Percentiles rank a stretch among this genome's conserved stretches.
These are phyloP conservation scores for Leiothrix lutea DNA, from an alignment of 2,113 vertebrate species.

Conservation along the genomic window DNA sequence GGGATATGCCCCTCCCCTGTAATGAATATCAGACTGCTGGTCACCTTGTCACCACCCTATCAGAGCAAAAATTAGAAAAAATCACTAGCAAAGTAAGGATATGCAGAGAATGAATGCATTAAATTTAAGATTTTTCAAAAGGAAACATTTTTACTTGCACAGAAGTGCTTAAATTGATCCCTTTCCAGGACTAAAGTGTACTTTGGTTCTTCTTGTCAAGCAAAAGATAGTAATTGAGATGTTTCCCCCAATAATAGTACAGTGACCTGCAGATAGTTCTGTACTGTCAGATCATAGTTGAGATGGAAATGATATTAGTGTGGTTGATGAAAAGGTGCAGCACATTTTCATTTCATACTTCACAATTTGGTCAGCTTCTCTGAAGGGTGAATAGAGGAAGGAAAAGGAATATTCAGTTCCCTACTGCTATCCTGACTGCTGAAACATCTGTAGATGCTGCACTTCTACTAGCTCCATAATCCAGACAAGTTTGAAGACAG, in stretches of 20 bases:
- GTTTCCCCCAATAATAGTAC: neutral
- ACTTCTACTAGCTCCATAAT: neutral
- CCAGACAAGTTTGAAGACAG: neutral
- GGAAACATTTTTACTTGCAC: neutral
- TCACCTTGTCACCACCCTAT: neutral
- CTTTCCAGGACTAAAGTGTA: neutral
- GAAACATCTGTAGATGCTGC: neutral
- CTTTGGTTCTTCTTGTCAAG: neutral
- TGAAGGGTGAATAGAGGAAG: neutral
- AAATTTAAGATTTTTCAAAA: neutral
- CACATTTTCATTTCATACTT: neutral
- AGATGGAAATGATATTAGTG: neutral
- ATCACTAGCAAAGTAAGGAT: neutral
- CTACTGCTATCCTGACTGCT: neutral
- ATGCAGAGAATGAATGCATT: neutral
- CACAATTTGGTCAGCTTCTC: neutral
- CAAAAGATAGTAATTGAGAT: neutral
- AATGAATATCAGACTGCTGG: neutral
- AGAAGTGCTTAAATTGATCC: neutral
- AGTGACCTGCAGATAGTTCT: neutral
- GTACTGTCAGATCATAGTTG: neutral
- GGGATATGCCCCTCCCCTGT: neutral
- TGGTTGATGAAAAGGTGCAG: neutral
- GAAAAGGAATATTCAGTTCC: neutral
- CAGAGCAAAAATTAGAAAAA: neutral